These are phyloP conservation scores for Anoplopoma fimbria DNA, from an alignment of 2,113 vertebrate species.

Conservation along the genomic window DNA sequence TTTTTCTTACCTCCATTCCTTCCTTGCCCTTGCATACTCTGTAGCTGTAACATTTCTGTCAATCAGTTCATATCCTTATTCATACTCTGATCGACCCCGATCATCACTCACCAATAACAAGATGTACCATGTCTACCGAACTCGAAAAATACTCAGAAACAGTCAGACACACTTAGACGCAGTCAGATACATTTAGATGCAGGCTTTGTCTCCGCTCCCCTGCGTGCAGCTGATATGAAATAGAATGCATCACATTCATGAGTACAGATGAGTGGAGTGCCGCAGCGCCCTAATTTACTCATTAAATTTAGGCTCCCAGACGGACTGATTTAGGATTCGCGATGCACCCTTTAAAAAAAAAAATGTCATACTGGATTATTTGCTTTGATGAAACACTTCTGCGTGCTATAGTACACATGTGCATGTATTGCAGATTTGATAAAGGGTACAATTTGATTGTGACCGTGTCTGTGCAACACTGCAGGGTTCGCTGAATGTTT, in stretches of 20 bases:
- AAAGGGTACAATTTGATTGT: background rate
- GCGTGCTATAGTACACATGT: background rate
- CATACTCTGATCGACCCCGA: conserved; percentile 9
- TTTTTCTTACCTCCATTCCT: background rate
- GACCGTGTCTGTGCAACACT: background rate
- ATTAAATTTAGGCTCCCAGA: conserved; percentile 63
- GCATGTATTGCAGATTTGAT: conserved; percentile 20
- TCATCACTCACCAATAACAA: conserved; percentile 1
- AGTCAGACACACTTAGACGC: conserved; percentile 7
- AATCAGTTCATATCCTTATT: background rate
- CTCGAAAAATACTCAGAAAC: conserved; percentile 14
- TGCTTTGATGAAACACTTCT: conserved; percentile 19
- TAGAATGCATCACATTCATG: conserved; percentile 41
- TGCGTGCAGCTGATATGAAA: conserved; percentile 51
- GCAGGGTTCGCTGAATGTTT: conserved; percentile 41
- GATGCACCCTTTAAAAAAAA: no score
- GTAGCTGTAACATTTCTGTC: background rate
- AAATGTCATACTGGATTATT: conserved; percentile 48
- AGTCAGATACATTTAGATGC: conserved; percentile 18
- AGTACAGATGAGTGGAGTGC: conserved; percentile 34
- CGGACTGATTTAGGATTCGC: no score
- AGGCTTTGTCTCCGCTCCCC: conserved; percentile 28
- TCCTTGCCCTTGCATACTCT: background rate
- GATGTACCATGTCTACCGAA: background rate
- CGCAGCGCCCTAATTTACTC: conserved; percentile 63